These are phyloP conservation scores for Calosoma granatense DNA, from an alignment of 1,140 invertebrate genomes.

Conservation along the genomic window DNA sequence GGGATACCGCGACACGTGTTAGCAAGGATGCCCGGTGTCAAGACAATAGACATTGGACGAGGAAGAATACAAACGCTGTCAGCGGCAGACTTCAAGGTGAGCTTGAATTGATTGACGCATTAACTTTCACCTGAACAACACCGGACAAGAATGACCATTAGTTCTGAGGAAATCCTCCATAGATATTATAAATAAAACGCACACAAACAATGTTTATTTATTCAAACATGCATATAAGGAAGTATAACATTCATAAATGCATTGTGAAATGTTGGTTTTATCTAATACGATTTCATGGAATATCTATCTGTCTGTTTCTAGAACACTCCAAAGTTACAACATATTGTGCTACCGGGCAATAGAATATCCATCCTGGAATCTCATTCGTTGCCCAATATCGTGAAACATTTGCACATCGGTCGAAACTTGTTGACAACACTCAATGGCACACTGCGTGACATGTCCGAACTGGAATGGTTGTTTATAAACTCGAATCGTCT, in stretches of 20 bases:
- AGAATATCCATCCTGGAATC: constrained; percentile 55
- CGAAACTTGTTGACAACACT: constrained; percentile 57
- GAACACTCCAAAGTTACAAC: constrained; percentile 43
- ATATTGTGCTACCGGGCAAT: constrained; percentile 59
- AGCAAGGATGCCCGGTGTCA: constrained; percentile 55
- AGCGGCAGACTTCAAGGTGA: constrained; percentile 52
- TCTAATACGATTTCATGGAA: no score
- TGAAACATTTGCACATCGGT: constrained; percentile 59
- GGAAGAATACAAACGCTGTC: constrained; percentile 53
- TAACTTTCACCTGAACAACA: no score
- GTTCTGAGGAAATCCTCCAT: no score
- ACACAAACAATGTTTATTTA: no score
- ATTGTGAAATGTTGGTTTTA: no score
- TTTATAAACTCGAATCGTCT: constrained; percentile 66
- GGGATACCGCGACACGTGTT: constrained; percentile 59
- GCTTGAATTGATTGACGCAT: no score
- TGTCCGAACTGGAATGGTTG: constrained; percentile 62
- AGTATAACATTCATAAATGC: no score
- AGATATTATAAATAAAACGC: no score
- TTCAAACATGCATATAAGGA: no score
- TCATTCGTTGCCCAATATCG: constrained; percentile 49
- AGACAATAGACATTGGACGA: constrained; percentile 60
- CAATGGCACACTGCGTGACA: constrained; percentile 60
- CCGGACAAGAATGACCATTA: no score
- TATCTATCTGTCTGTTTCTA: no score